Conservation (phyloP, 2,797 vertebrate genomes). For the Leptoclinus maculatus region DNA sequence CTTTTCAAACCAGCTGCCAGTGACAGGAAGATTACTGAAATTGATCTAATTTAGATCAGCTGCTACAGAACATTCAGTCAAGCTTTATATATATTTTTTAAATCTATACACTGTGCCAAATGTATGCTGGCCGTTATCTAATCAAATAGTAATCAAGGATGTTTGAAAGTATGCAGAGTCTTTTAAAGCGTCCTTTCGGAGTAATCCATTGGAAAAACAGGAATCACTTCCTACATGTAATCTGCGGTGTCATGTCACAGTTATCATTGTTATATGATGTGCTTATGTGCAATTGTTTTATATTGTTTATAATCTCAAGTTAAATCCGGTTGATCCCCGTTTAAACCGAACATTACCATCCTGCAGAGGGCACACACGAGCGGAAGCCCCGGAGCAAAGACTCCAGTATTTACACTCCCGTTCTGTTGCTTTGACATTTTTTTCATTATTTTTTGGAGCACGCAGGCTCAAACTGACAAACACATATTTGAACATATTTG, state of each 20-base stretch:
- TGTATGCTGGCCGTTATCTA: background rate
- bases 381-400: background rate
- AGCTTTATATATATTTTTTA: background rate
- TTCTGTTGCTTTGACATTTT: background rate
- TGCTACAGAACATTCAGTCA: slow-evolving; percentile 7
- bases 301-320: background rate
- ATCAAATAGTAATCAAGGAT: background rate
- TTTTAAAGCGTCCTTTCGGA: background rate
- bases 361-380: background rate
- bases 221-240: background rate
- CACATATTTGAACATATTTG: slow-evolving; percentile 2
- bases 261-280: background rate
- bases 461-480: background rate
- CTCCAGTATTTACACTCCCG: background rate
- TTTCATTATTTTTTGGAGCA: background rate
- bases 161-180: background rate
- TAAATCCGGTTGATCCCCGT: background rate
- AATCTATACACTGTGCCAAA: background rate
- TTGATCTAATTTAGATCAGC: slow-evolving; percentile 35
- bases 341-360: background rate
- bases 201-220: background rate
- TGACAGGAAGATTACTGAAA: slow-evolving; percentile 32
- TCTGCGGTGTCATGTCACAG: background rate
- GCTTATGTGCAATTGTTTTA: background rate
- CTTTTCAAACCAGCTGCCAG: background rate